These are phyloP conservation scores for Coelinius sp. DNA, from an alignment of 2,888 invertebrate species.

Conservation along the genomic window DNA sequence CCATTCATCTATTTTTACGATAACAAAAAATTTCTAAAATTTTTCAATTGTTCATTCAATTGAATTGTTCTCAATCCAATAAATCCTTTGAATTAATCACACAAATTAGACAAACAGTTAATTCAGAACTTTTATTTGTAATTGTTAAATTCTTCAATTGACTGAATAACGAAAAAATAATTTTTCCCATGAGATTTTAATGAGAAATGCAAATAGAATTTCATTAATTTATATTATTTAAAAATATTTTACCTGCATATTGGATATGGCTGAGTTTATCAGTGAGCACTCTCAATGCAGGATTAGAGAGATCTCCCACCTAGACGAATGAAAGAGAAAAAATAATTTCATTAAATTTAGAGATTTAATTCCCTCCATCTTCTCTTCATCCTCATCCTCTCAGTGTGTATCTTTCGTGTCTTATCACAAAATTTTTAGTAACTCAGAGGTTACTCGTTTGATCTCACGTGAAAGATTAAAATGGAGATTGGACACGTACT, in stretches of 20 bases:
- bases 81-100: not conserved
- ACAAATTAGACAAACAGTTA: not conserved
- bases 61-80: not conserved
- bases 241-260: conserved; percentile 85
- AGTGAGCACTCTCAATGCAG: conserved; percentile 90
- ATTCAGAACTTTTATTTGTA: not conserved
- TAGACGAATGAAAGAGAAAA: conserved; percentile 72
- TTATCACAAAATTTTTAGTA: conserved; percentile 5
- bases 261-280: conserved; percentile 93
- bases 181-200: too few species aligned
- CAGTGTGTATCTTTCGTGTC: conserved; percentile 9
- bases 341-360: not conserved
- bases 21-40: too few species aligned
- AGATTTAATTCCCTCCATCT: not conserved
- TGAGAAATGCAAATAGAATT: not conserved
- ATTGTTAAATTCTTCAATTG: not conserved
- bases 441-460: not conserved
- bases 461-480: conserved; percentile 20
- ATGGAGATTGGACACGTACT: conserved; percentile 75
- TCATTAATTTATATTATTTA: not conserved
- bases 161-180: too few species aligned
- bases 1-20: too few species aligned
- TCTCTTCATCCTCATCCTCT: not conserved
- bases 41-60: not conserved
- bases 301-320: conserved; percentile 93